Conservation (phyloP, 2,113 vertebrate species). For the Haplochromis burtoni region DNA sequence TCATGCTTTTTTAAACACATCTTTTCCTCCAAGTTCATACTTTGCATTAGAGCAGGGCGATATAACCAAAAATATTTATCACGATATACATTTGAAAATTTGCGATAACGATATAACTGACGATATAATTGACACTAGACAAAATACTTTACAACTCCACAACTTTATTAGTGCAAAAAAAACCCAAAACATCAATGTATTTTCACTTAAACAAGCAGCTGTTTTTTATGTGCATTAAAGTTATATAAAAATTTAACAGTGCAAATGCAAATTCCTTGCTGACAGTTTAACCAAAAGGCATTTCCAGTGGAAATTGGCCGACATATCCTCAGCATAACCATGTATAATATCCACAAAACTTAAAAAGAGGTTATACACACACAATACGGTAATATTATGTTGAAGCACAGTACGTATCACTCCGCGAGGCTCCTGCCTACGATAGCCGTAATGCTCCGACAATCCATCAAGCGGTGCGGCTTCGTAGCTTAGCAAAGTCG, state of each 20-base stretch:
- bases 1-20: neutral
- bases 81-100: neutral
- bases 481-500: too few species aligned
- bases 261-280: neutral
- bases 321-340: too few species aligned
- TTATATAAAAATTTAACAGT: fast-evolving
- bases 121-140: neutral
- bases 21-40: neutral
- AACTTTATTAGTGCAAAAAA: neutral
- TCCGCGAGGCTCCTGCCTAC: fast-evolving
- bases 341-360: neutral
- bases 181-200: fast-evolving
- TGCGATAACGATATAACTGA: fast-evolving
- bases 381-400: neutral
- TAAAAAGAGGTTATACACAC: neutral
- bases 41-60: neutral
- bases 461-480: too few species aligned
- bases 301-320: too few species aligned
- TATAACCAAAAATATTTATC: neutral
- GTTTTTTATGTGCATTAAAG: neutral
- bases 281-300: too few species aligned
- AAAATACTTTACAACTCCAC: neutral
- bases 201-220: neutral
- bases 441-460: too few species aligned
- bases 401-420: neutral